Percentiles rank a stretch among this genome's conserved stretches.
These are phyloP conservation scores for Hippoglossus stenolepis DNA, from an alignment of 2,113 vertebrate species.

Conservation along the genomic window DNA sequence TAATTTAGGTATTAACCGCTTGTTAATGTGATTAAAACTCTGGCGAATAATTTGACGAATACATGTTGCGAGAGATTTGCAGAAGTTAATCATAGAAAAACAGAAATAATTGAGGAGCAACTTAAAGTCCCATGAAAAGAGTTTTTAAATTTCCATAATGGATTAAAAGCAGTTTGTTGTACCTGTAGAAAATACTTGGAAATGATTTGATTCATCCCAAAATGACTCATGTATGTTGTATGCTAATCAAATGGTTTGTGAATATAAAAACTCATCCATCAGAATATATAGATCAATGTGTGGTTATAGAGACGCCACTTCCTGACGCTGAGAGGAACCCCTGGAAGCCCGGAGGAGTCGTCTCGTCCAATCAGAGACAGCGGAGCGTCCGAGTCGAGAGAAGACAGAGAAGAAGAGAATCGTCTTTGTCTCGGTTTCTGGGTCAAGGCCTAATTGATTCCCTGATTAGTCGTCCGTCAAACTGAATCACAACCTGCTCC, in stretches of 20 bases:
- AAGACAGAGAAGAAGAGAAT: constrained; percentile 54
- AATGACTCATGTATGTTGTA: too few relatives aligned
- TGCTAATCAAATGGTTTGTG: too few relatives aligned
- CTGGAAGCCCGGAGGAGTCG: constrained; percentile 58
- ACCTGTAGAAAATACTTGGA: constrained; percentile 1
- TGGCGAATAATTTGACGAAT: constrained; percentile 11
- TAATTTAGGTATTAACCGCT: constrained; percentile 10
- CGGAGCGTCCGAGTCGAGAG: constrained; percentile 59
- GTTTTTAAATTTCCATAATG: neutral
- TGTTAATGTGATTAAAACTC: neutral
- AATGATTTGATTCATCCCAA: neutral
- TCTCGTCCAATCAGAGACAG: constrained; percentile 67
- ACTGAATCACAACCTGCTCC: constrained; percentile 83
- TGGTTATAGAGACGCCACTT: constrained; percentile 5
- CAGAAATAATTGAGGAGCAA: neutral
- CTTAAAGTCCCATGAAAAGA: neutral
- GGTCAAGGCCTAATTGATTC: constrained; percentile 94
- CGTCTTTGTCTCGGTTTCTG: constrained; percentile 89
- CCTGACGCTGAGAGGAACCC: constrained; percentile 27
- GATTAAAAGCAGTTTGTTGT: neutral
- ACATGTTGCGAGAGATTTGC: neutral
- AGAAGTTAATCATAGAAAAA: neutral
- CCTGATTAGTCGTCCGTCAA: constrained; percentile 87
- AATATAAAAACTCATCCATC: too few relatives aligned
- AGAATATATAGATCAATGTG: constrained; percentile 30